phyloP scores from a whole-genome alignment of 2,797 vertebrate genomes.

The Rhinoraja longicauda region DNA sequence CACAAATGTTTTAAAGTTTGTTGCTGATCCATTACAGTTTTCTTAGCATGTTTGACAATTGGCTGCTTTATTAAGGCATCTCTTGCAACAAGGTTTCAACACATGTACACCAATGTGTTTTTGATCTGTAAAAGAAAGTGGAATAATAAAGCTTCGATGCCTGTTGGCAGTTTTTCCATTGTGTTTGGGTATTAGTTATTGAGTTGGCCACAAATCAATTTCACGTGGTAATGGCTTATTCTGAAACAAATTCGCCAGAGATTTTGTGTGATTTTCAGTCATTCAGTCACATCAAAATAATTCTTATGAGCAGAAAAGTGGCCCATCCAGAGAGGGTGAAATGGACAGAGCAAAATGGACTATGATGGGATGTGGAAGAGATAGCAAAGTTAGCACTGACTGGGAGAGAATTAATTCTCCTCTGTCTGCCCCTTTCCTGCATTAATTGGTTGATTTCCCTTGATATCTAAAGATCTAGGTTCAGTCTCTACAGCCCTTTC shows the following conservation, averaged over 20 bases:
- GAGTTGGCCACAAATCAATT: background rate
- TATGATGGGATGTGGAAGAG: no score
- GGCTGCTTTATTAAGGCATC: background rate
- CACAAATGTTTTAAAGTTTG: background rate
- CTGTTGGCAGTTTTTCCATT: background rate
- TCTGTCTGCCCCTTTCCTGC: no score
- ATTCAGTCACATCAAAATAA: background rate
- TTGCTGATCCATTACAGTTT: background rate
- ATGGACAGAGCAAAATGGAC: background rate
- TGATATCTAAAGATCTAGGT: no score
- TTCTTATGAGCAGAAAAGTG: background rate
- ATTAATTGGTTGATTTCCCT: no score
- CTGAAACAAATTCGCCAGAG: no score
- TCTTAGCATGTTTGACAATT: background rate
- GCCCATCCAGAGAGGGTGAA: background rate
- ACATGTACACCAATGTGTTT: background rate
- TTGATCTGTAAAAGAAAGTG: background rate
- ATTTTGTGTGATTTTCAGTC: no score
- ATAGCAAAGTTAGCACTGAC: no score
- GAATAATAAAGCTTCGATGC: slow-evolving; percentile 24
- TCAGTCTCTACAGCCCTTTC: no score
- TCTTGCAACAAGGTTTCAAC: background rate
- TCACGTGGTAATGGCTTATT: no score
- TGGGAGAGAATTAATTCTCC: no score
- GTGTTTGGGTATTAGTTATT: background rate